Conservation (phyloP, 1,140 invertebrate species). For the Pseudomyrmex flavicornis region DNA sequence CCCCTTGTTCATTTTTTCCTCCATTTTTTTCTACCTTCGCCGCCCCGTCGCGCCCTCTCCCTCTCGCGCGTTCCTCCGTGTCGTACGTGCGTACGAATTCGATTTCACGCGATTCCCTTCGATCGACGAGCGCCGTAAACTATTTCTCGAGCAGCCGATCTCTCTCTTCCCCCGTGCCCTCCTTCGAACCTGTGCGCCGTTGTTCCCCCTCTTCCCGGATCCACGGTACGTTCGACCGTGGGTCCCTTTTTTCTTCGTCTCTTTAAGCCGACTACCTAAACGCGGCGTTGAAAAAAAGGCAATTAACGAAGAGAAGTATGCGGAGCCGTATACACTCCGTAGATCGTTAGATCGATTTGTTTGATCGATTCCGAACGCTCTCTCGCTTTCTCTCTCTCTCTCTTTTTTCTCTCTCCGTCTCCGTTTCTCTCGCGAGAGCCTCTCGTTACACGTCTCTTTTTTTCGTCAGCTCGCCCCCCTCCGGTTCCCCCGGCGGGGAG, state of each 20-base stretch:
- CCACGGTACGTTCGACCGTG: not conserved
- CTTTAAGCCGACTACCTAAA: constrained; percentile 55
- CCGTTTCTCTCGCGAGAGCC: constrained; percentile 14
- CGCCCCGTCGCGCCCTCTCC: constrained; percentile 15
- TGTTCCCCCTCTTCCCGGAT: not conserved
- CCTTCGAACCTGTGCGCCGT: not conserved
- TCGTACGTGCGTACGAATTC: constrained; percentile 75
- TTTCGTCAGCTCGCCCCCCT: constrained; percentile 18
- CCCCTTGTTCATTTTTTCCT: not conserved
- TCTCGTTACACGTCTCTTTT: constrained; percentile 29
- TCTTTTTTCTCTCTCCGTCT: constrained; percentile 2
- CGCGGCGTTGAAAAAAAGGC: constrained; percentile 66
- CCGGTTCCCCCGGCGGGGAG: not conserved
- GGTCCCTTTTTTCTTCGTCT: constrained; percentile 44
- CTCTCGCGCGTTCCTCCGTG: constrained; percentile 70
- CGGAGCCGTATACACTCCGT: constrained; percentile 42
- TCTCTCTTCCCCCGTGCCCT: constrained; percentile 26
- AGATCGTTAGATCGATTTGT: constrained; percentile 61
- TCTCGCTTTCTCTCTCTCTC: not conserved
- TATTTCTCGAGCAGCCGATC: constrained; percentile 66
- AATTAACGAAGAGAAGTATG: constrained; percentile 64
- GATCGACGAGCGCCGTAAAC: constrained; percentile 68
- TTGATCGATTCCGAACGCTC: constrained; percentile 40
- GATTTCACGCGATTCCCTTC: constrained; percentile 76
- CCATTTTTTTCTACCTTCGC: constrained; percentile 20